phyloP scores from a whole-genome alignment of 2,888 invertebrate genomes.

The Ectemnius cavifrons region DNA sequence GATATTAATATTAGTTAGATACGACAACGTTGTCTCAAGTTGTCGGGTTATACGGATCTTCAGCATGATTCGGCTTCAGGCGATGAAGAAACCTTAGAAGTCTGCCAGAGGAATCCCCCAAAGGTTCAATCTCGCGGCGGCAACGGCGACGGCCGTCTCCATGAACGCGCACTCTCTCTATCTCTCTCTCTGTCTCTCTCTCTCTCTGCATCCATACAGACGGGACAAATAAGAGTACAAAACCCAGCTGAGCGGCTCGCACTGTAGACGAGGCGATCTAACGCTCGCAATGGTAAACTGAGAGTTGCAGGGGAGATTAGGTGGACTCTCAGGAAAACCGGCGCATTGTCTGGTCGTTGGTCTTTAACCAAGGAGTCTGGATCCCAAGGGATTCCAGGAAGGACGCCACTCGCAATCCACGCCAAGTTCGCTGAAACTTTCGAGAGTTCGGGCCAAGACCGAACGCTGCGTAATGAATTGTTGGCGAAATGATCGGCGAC shows the following conservation, averaged over 20 bases:
- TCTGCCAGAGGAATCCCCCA: slow-evolving; percentile 15
- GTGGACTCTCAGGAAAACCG: not conserved
- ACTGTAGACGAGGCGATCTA: not conserved
- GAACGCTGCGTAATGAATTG: slow-evolving; percentile 67
- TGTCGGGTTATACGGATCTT: not conserved
- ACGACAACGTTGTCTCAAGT: no score
- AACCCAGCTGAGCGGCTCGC: no score
- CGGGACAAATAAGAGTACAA: no score
- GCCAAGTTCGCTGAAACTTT: slow-evolving; percentile 43
- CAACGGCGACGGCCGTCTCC: not conserved
- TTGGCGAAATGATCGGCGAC: slow-evolving; percentile 60
- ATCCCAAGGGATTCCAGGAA: slow-evolving; percentile 36
- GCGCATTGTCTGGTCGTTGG: slow-evolving; percentile 28
- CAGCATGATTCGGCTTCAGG: slow-evolving; percentile 9
- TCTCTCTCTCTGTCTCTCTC: no score
- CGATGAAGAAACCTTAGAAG: slow-evolving; percentile 33
- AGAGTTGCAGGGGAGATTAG: not conserved
- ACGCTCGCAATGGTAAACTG: slow-evolving; percentile 2
- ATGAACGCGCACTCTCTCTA: no score
- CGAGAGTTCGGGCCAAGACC: slow-evolving; percentile 57
- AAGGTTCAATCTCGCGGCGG: not conserved
- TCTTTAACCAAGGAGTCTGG: slow-evolving; percentile 12
- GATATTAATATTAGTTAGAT: no score
- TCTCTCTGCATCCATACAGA: no score
- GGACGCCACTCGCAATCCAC: slow-evolving; percentile 20